Conservation (phyloP, 2,888 invertebrate species). For the Epistrophe eligans region DNA sequence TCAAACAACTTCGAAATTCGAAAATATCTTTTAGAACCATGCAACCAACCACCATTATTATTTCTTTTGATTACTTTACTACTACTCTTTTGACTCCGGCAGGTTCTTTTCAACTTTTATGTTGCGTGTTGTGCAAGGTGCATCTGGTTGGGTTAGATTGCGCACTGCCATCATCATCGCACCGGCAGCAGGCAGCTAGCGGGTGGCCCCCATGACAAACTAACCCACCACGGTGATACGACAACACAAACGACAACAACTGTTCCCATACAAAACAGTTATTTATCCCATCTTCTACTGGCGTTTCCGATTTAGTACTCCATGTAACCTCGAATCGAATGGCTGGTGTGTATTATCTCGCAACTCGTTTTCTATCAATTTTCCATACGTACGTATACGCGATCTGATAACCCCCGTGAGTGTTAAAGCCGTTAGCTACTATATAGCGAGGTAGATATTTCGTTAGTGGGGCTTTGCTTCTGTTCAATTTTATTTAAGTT, state of each 20-base stretch:
- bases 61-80: neutral
- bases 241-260: constrained; percentile 4
- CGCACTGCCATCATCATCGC: constrained; percentile 17
- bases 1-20: constrained; percentile 44
- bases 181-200: neutral
- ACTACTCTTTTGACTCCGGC: constrained; percentile 17
- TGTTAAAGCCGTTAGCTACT: constrained; percentile 22
- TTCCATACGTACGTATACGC: constrained; percentile 44
- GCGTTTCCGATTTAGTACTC: constrained; percentile 69
- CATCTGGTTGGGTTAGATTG: constrained; percentile 40
- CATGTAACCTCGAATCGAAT: constrained; percentile 69
- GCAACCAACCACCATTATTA: neutral
- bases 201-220: constrained; percentile 2
- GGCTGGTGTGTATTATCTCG: constrained; percentile 54
- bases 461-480: constrained; percentile 33
- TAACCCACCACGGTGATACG: constrained; percentile 13
- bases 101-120: constrained; percentile 37
- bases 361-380: constrained; percentile 43
- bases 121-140: constrained; percentile 54
- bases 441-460: constrained; percentile 10
- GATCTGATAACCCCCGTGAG: constrained; percentile 22
- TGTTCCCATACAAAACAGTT: constrained; percentile 46
- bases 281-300: constrained; percentile 72
- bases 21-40: constrained; percentile 5
- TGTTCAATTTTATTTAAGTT: constrained; percentile 38